These are phyloP conservation scores for Glossosoma conforme DNA, from an alignment of 1,140 invertebrate species.

Conservation along the genomic window DNA sequence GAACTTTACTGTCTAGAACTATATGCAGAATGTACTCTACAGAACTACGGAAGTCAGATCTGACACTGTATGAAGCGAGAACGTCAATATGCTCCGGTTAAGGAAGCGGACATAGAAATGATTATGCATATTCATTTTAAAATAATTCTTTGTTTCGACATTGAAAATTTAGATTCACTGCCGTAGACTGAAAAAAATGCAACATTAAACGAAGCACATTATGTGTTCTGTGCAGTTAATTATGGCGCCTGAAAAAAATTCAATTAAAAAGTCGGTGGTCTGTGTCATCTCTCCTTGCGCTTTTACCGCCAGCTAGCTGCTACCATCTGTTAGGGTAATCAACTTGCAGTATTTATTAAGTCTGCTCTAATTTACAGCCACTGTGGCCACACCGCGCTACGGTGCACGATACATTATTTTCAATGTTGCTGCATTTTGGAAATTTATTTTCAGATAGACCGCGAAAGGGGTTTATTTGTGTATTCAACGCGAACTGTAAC, in stretches of 20 bases:
- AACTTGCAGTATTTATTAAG: constrained; percentile 26
- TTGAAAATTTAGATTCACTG: too few species aligned
- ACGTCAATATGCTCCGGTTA: too few species aligned
- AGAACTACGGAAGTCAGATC: too few species aligned
- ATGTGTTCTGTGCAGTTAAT: neutral
- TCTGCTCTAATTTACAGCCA: constrained; percentile 14
- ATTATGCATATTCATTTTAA: neutral
- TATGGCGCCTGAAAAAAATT: neutral
- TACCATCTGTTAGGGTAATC: constrained; percentile 20
- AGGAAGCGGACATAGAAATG: too few species aligned
- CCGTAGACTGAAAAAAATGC: too few species aligned
- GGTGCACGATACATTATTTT: neutral
- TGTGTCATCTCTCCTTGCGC: neutral
- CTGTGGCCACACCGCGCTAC: neutral
- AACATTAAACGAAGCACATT: too few species aligned
- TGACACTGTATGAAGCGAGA: too few species aligned
- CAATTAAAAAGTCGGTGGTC: neutral
- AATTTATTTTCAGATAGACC: too few species aligned
- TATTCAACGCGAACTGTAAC: neutral
- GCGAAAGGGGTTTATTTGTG: too few species aligned
- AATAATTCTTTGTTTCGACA: neutral
- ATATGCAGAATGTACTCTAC: too few species aligned
- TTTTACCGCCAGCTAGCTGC: neutral
- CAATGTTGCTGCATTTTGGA: neutral
- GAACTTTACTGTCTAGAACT: too few species aligned